These are phyloP conservation scores for Podocnemis expansa DNA, from an alignment of 2,113 vertebrate genomes.

Conservation along the genomic window DNA sequence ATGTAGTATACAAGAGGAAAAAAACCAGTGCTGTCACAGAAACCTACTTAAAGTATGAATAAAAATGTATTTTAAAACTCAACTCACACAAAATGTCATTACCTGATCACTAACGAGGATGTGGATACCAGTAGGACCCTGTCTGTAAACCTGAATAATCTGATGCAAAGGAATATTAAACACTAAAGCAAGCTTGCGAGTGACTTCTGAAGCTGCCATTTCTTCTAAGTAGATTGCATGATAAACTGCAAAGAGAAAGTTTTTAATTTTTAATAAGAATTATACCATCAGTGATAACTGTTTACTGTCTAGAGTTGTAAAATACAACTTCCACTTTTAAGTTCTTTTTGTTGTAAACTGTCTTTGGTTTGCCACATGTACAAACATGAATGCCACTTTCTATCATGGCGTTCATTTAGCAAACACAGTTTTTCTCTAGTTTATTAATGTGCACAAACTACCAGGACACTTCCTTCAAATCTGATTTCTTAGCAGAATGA, in stretches of 20 bases:
- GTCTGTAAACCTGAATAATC: slow-evolving; percentile 94
- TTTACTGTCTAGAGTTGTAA: neutral
- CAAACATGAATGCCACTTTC: neutral
- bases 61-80: neutral
- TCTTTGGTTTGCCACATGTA: neutral
- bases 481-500: neutral
- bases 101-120: slow-evolving; percentile 95
- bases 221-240: slow-evolving; percentile 96
- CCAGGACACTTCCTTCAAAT: neutral
- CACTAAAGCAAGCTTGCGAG: slow-evolving; percentile 90
- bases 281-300: neutral
- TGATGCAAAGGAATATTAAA: slow-evolving; percentile 90
- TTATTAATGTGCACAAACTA: neutral
- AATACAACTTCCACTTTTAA: neutral
- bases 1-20: neutral
- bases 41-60: neutral
- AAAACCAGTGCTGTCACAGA: neutral
- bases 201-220: slow-evolving; percentile 90
- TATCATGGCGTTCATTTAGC: neutral
- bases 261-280: neutral
- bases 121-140: slow-evolving; percentile 94
- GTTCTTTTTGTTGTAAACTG: neutral
- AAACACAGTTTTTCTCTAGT: neutral
- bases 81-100: slow-evolving; percentile 15
- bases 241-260: slow-evolving; percentile 81